Evolutionary conservation across 2,888 invertebrate species (phyloP), one percentile per base, ranked within the genome.

Genomic region (Meandrusa payeni): DNA sequence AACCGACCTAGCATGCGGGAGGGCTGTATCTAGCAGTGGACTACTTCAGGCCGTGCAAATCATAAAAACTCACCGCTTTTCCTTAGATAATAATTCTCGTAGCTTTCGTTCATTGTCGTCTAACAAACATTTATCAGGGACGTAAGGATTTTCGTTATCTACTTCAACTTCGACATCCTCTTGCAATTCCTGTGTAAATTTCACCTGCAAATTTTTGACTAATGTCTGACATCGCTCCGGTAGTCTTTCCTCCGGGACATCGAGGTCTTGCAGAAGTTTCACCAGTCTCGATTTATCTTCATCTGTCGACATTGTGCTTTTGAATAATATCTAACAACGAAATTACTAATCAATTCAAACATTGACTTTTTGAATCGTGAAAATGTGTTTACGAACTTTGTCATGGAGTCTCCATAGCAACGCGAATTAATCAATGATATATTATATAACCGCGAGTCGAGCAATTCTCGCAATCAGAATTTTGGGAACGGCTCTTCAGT

Each of bases 291-390:
- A 47, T 59, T 86, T 86, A 5, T 86, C 82, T 53, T 85, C 85
- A 40, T 85, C 83, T 2, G 86, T 83, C 22, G 75, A 52, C 86
- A 86, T 86, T 44, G 10, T 3, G n/a, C n/a, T n/a, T n/a, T n/a
- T n/a, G n/a, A n/a, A n/a, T n/a, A n/a, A n/a, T n/a, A n/a, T n/a
- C n/a, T n/a, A n/a, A n/a, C n/a, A n/a, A n/a, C n/a, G n/a, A n/a
- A n/a, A n/a, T n/a, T n/a, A n/a, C n/a, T n/a, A n/a, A n/a, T n/a
- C n/a, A n/a, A n/a, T n/a, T n/a, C n/a, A n/a, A n/a, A n/a, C n/a
- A n/a, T n/a, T n/a, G n/a, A n/a, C n/a, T n/a, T n/a, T n/a, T n/a
- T n/a, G n/a, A n/a, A n/a, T n/a, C n/a, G n/a, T n/a, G n/a, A n/a
- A n/a, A n/a, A n/a, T n/a, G n/a, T n/a, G n/a, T n/a, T n/a, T n/a